Percentiles rank a stretch among this genome's conserved stretches.
These are phyloP conservation scores for Bembecia ichneumoniformis DNA, from an alignment of 2,888 invertebrate genomes.

Conservation along the genomic window DNA sequence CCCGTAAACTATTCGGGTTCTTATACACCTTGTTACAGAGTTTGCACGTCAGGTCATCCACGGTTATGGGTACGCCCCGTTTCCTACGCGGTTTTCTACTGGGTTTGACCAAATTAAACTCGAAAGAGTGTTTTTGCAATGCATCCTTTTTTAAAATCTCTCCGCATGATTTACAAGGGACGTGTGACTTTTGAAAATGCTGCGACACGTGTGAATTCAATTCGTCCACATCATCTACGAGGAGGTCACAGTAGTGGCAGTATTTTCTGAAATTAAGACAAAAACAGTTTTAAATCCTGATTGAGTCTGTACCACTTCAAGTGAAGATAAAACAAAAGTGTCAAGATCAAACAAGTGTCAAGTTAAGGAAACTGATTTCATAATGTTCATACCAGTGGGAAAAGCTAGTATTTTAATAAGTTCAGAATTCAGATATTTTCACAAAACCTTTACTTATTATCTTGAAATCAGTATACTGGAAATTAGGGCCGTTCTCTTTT, in stretches of 20 bases:
- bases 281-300: too few relatives aligned
- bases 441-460: too few relatives aligned
- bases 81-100: conserved; percentile 44
- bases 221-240: conserved; percentile 18
- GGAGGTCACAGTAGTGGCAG: conserved; percentile 34
- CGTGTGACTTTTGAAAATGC: conserved; percentile 32
- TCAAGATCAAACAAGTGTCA: too few relatives aligned
- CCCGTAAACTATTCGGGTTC: conserved; percentile 32
- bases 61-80: conserved; percentile 43
- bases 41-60: conserved; percentile 50
- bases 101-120: conserved; percentile 31
- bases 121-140: conserved; percentile 35
- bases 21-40: conserved; percentile 56
- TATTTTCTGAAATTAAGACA: conserved; percentile 30
- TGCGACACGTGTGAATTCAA: conserved; percentile 28
- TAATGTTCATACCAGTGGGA: too few relatives aligned
- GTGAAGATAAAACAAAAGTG: too few relatives aligned
- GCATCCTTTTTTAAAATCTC: conserved; percentile 42
- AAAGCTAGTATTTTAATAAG: too few relatives aligned
- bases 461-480: too few relatives aligned
- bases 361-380: too few relatives aligned
- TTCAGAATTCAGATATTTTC: too few relatives aligned
- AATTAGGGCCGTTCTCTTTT: too few relatives aligned
- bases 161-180: conserved; percentile 42
- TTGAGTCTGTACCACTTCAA: too few relatives aligned